phyloP scores from a whole-genome alignment of 1,140 invertebrate species.

The Mylabris phalerata region DNA sequence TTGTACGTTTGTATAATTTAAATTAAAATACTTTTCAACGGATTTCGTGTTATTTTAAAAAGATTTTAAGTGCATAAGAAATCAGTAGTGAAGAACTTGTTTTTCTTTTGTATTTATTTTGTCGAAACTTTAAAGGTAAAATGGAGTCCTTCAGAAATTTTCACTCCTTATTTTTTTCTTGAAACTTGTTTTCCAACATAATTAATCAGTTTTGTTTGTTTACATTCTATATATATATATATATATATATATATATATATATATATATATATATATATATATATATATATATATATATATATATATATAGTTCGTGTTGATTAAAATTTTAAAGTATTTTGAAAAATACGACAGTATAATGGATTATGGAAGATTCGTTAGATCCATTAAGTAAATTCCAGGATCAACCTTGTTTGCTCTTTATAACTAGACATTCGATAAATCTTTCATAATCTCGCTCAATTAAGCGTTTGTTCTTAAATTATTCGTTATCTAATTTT shows the following conservation, averaged over 20 bases:
- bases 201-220: too few species aligned
- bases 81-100: slow-evolving; percentile 8
- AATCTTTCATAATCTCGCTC: slow-evolving; percentile 7
- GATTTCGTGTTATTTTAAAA: slow-evolving; percentile 15
- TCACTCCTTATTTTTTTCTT: not conserved
- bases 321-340: not conserved
- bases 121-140: slow-evolving; percentile 9
- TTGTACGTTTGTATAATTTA: slow-evolving; percentile 16
- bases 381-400: slow-evolving; percentile 12
- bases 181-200: too few species aligned
- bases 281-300: too few species aligned
- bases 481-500: slow-evolving; percentile 13
- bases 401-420: slow-evolving; percentile 8
- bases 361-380: slow-evolving; percentile 2
- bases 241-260: too few species aligned
- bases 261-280: too few species aligned
- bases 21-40: slow-evolving; percentile 15
- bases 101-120: slow-evolving; percentile 9
- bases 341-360: not conserved
- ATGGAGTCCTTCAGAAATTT: not conserved
- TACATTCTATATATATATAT: not conserved
- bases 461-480: slow-evolving; percentile 10
- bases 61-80: slow-evolving; percentile 13
- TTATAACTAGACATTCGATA: slow-evolving; percentile 5
- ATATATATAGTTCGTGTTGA: not conserved